Evolutionary conservation across 2,888 invertebrate species (phyloP).

Genomic region (Thysanoteuthis rhombus): DNA sequence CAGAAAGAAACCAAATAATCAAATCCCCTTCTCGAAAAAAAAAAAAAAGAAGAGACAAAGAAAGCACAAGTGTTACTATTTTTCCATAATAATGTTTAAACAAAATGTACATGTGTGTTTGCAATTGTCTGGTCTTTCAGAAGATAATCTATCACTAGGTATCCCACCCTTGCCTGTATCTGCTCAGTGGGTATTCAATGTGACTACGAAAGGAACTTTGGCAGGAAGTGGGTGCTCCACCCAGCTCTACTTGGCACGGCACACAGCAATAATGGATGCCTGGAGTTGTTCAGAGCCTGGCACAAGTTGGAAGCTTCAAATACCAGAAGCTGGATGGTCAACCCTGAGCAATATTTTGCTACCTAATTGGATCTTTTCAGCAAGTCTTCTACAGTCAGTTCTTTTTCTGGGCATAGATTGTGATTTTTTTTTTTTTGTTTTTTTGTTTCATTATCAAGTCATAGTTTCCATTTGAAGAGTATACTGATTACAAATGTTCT

Average conservation of each 20-base stretch:
- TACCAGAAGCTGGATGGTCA: background rate
- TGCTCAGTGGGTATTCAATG: background rate
- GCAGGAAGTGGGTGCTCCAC: background rate
- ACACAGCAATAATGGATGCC: background rate
- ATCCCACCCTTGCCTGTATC: background rate
- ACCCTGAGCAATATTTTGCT: background rate
- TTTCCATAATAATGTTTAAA: background rate
- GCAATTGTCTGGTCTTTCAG: constrained; percentile 12
- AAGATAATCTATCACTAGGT: background rate
- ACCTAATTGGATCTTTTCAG: background rate
- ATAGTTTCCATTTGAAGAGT: background rate
- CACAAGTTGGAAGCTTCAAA: background rate
- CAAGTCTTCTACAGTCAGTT: background rate
- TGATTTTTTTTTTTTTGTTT: background rate
- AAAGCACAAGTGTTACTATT: too few relatives aligned
- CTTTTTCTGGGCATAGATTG: background rate
- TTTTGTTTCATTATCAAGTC: background rate
- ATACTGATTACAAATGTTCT: background rate
- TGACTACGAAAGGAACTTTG: background rate
- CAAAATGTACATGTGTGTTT: background rate
- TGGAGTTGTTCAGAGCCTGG: background rate
- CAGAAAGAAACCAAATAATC: background rate
- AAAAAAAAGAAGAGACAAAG: background rate
- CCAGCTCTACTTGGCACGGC: background rate
- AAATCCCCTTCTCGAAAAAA: background rate